These are phyloP conservation scores for Conus betulinus DNA, from an alignment of 1,140 invertebrate genomes.

Conservation along the genomic window DNA sequence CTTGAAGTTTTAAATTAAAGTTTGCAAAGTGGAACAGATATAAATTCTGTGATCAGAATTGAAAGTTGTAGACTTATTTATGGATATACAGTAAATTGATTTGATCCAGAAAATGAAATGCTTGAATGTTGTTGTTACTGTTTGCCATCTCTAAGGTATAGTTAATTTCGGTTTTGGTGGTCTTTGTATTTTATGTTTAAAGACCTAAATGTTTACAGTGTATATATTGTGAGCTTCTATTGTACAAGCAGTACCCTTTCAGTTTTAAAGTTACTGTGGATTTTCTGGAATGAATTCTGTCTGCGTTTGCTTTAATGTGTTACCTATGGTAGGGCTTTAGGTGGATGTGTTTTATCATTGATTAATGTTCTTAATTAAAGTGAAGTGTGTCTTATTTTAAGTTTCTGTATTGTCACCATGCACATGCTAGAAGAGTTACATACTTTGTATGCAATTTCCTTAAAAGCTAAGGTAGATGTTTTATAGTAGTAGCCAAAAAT, in stretches of 20 bases:
- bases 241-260: conserved; percentile 27
- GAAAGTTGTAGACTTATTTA: background rate
- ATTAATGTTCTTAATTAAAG: conserved; percentile 31
- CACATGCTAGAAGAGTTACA: conserved; percentile 1
- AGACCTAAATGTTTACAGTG: conserved; percentile 20
- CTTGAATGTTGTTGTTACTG: conserved; percentile 12
- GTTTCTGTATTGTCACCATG: conserved; percentile 32
- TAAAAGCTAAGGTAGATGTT: no score
- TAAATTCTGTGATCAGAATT: background rate
- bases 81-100: background rate
- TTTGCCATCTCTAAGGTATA: background rate
- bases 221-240: conserved; percentile 29
- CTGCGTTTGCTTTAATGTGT: conserved; percentile 38
- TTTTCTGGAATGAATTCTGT: conserved; percentile 37
- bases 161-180: conserved; percentile 17
- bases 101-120: background rate
- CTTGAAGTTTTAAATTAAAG: no score
- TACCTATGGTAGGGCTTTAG: conserved; percentile 39
- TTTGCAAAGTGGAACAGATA: background rate
- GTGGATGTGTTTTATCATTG: conserved; percentile 33
- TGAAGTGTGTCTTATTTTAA: conserved; percentile 33
- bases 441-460: no score
- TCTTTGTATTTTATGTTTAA: conserved; percentile 28
- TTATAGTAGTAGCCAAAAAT: no score
- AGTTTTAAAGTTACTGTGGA: conserved; percentile 36